Evolutionary conservation across 2,113 vertebrate genomes (phyloP).

Genomic region (Microtus richardsoni): DNA sequence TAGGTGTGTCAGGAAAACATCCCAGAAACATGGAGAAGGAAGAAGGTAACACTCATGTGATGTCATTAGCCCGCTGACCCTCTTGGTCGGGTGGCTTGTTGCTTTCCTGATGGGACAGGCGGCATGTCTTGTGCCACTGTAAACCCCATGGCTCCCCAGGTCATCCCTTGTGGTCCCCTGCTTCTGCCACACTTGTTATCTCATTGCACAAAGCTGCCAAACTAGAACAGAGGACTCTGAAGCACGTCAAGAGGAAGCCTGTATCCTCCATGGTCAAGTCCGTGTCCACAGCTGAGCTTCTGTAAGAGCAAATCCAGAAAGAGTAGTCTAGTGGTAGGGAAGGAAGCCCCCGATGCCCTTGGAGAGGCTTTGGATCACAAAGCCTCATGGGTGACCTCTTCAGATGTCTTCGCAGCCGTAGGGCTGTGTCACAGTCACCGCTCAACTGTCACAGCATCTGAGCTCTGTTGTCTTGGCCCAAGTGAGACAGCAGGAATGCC

Average conservation of each 20-base stretch:
- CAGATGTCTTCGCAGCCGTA: no score
- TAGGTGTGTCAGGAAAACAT: background rate
- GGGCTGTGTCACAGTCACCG: rapidly evolving
- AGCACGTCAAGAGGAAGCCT: rapidly evolving
- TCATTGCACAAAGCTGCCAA: background rate
- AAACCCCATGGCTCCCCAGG: rapidly evolving
- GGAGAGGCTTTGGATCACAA: no score
- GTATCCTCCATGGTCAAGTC: rapidly evolving
- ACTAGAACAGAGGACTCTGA: background rate
- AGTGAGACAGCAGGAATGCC: rapidly evolving
- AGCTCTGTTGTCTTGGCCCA: background rate
- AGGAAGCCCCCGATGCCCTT: rapidly evolving
- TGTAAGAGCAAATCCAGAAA: rapidly evolving
- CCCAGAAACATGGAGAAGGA: rapidly evolving
- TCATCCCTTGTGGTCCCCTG: background rate
- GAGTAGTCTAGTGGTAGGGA: rapidly evolving
- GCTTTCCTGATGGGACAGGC: rapidly evolving
- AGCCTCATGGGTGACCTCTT: background rate
- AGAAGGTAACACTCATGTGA: rapidly evolving
- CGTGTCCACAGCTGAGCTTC: rapidly evolving
- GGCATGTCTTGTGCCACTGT: rapidly evolving
- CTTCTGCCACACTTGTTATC: background rate
- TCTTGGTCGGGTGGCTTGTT: rapidly evolving
- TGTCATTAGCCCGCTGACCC: rapidly evolving
- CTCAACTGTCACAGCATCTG: rapidly evolving